Base-by-base conservation (phyloP, 2,797 vertebrate genomes). In the Hylomyscus alleni region DNA sequence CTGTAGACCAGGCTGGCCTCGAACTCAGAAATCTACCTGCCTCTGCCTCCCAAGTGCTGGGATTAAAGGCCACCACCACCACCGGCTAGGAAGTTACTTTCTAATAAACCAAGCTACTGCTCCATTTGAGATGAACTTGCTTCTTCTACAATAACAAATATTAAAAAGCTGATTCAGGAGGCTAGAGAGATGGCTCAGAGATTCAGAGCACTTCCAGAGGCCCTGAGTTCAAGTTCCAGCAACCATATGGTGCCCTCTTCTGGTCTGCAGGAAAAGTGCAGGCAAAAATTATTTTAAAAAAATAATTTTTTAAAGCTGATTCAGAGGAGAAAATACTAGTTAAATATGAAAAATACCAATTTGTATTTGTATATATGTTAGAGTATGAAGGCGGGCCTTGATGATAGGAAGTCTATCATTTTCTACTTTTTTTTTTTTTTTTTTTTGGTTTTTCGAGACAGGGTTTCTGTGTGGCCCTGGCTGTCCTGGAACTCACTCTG, bases 111-210 rank as follows among this genome's bases (percentile, higher is more conserved):
- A 95, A 82, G 60, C 86, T 60, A 77, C 58, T 80, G 58, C 3
- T 91, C 47, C 29, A 54, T 85, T 81, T 89, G 76, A 94, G 50
- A 89, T 22, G 7, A 95, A 93, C 50, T 95, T 83, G n/a, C 82
- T 95, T 78, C 77, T 89, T 87, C 87, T 77, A 95, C 65, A 89
- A 78, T 82, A 96, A 95, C 8, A 84, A 95, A 94, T 89, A 93
- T 4, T 93, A 34, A 93, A 94, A 76, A 86, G 34, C 19, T 81
- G 85, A 10, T 72, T 83, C 3, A 82, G 2, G 26, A 52, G 34
- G 67, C 34, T 72, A 1, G 67, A 72, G 67, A 72, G 34, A 72
- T 67, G 34, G 17, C 67, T 72, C 67, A 72, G 34, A 8, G 15
- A 15, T 72, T 37, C n/a, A n/a, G 34, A 37, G 34, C 67, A 34